These are phyloP conservation scores for Gorsachius magnificus DNA, from an alignment of 2,797 vertebrate genomes.

Conservation along the genomic window DNA sequence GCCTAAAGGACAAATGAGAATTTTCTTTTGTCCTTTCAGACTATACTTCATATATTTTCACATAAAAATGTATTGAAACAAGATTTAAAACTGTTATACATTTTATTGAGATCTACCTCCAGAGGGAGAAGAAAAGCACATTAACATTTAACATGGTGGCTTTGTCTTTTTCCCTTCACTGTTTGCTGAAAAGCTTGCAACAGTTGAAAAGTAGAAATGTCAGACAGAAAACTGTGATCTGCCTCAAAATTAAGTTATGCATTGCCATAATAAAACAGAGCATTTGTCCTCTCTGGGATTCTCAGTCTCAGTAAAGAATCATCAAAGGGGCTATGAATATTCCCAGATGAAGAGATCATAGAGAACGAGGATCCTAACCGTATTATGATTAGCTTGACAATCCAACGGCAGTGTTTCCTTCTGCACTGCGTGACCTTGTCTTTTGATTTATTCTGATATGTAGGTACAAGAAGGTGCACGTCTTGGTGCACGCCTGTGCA, in stretches of 20 bases:
- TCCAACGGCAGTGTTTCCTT: accelerated
- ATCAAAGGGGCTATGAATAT: neutral
- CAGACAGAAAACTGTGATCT: conserved; percentile 32
- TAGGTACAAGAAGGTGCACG: neutral
- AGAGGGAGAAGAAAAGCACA: conserved; percentile 43
- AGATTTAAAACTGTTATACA: conserved; percentile 42
- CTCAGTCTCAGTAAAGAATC: neutral
- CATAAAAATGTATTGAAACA: conserved; percentile 61
- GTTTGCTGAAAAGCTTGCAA: conserved; percentile 48
- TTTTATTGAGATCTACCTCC: conserved; percentile 39
- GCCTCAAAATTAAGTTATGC: conserved; percentile 40
- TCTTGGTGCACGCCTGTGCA: accelerated
- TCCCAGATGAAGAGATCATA: neutral
- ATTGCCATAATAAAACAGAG: neutral
- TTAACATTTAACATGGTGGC: conserved; percentile 58
- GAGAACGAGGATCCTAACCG: neutral
- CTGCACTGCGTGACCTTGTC: neutral
- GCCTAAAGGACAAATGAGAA: conserved; percentile 59
- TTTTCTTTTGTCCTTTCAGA: conserved; percentile 52
- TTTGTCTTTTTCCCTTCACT: conserved; percentile 15
- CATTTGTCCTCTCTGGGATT: neutral
- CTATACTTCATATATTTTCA: conserved; percentile 39
- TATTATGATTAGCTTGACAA: neutral
- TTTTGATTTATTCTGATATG: neutral
- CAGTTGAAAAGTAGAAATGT: conserved; percentile 48